Evolutionary conservation across 2,888 invertebrate species (phyloP).

Genomic region (Dryadula phaetusa): DNA sequence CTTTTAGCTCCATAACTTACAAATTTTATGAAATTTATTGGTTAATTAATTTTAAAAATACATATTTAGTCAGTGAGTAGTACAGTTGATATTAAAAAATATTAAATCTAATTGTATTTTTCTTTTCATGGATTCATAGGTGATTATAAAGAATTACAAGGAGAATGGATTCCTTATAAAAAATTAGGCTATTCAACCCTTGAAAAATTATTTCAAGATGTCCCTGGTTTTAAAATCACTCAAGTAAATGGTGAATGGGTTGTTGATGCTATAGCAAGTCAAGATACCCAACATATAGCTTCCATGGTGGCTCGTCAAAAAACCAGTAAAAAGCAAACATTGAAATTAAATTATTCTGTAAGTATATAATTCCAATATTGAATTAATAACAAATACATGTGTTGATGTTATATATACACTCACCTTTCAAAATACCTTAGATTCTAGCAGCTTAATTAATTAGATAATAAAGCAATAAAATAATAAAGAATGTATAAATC

Average conservation of each 20-base stretch:
- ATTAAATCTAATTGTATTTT: not conserved
- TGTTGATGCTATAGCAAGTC: conserved; percentile 84
- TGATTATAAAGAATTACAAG: conserved; percentile 87
- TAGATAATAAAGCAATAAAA: too few species aligned
- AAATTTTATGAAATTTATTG: too few species aligned
- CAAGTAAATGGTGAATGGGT: conserved; percentile 80
- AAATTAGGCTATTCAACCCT: conserved; percentile 84
- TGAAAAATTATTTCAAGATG: conserved; percentile 84
- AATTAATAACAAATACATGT: too few species aligned
- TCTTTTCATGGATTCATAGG: conserved; percentile 70
- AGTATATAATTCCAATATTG: conserved; percentile 31
- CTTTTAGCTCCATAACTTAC: too few species aligned
- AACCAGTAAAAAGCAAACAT: conserved; percentile 66
- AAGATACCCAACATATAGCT: conserved; percentile 85
- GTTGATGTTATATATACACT: too few species aligned
- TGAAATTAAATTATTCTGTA: conserved; percentile 67
- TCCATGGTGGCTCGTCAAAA: conserved; percentile 80
- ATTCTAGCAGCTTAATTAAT: too few species aligned
- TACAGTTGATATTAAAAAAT: too few species aligned
- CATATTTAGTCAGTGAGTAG: too few species aligned
- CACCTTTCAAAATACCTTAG: too few species aligned
- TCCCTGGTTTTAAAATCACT: conserved; percentile 83
- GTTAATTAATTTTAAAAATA: too few species aligned
- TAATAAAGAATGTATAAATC: too few species aligned
- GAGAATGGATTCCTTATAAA: conserved; percentile 85